phyloP scores from a whole-genome alignment of 2,888 invertebrate genomes.

The Drosophila mimetica region DNA sequence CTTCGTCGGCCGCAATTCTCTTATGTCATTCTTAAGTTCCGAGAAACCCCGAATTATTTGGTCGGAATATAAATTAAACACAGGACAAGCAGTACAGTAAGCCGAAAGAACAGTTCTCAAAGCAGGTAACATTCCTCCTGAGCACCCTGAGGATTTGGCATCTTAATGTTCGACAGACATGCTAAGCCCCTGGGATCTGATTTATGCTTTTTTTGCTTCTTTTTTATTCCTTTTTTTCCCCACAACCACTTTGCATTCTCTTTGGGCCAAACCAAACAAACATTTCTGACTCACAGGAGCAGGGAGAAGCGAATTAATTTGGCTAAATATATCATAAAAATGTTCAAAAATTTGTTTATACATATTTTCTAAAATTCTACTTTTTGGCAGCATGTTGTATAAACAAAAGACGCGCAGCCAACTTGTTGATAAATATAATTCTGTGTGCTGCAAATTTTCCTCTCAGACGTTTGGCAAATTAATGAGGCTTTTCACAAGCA shows the following conservation, averaged over 20 bases:
- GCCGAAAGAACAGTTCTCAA: constrained; percentile 1
- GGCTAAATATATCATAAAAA: constrained; percentile 62
- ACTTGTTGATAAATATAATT: constrained; percentile 19
- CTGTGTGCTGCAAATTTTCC: constrained; percentile 45
- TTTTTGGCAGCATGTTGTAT: constrained; percentile 55
- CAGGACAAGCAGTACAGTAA: background rate
- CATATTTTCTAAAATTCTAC: constrained; percentile 42
- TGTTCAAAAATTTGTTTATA: constrained; percentile 59
- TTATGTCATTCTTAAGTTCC: constrained; percentile 68
- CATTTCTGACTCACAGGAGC: constrained; percentile 51
- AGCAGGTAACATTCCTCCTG: constrained; percentile 63
- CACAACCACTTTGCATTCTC: constrained; percentile 21
- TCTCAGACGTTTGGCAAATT: constrained; percentile 43
- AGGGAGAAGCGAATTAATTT: constrained; percentile 14
- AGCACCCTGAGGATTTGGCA: constrained; percentile 41
- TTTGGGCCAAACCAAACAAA: constrained; percentile 7
- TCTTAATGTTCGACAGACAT: constrained; percentile 64
- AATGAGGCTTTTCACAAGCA: constrained; percentile 65
- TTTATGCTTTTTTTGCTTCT: constrained; percentile 51
- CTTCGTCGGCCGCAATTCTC: constrained; percentile 14
- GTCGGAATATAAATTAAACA: background rate
- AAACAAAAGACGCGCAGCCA: constrained; percentile 54
- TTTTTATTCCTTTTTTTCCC: constrained; percentile 6
- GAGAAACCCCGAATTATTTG: constrained; percentile 47
- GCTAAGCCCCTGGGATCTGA: constrained; percentile 53